Evolutionary conservation across 2,888 invertebrate species (phyloP), one percentile per base, ranked within the genome.

Genomic region (Syrphus vitripennis): DNA sequence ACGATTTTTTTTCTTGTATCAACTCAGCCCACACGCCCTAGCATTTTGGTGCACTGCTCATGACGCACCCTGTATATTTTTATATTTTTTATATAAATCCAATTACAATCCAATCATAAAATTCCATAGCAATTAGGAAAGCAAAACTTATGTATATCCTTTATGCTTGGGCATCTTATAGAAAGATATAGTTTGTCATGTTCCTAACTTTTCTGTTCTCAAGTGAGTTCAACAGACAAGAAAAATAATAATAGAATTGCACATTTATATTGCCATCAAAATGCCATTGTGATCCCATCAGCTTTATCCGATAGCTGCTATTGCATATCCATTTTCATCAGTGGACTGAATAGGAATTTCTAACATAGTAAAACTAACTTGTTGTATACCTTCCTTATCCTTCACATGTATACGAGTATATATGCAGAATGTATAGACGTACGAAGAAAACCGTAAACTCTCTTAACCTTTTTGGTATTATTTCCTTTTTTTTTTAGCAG

Each of bases 221-320:
- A 34, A 24, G 31, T 14, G 1, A 2, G 21, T 14, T 10, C n/a
- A n/a, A 48, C n/a, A 31, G n/a, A 50, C 67, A 67, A 24, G 12
- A 9, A 34, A 34, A 50, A 50, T 50, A 57, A 37, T n/a, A 59
- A 67, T 50, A 37, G 37, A 67, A 67, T 45, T 67, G 67, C 67
- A 67, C 67, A 74, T 50, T 74, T 71, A 42, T 55, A 29, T 37
- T 55, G 29, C 45, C 55, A 55, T 71, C 75, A 67, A 42, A 76
- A 76, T 55, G 42, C 65, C 75, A 65, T 76, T 67, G 75, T 67
- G 45, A 65, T 76, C 75, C 55, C 61, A 67, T 67, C 75, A 67
- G 55, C 42, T 55, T 63, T 24, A 74, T 74, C 74, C 40, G 29
- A 45, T 40, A 42, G 37, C 50, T 50, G 37, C 50, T 50, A 74